Base-by-base conservation (phyloP, 2,797 vertebrate genomes). In the Karalla daura region DNA sequence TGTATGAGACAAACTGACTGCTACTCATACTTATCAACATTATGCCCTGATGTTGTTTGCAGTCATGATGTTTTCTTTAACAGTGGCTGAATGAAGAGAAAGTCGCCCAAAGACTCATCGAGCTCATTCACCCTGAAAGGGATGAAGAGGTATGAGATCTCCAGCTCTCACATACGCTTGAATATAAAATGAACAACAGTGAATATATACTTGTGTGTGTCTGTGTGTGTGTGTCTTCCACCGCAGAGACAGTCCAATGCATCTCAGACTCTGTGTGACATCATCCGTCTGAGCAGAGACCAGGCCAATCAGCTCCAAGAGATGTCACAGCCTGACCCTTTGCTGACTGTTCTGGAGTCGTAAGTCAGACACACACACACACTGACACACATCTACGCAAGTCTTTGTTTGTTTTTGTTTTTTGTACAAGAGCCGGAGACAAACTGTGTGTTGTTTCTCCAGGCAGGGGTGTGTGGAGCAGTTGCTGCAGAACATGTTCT, bases 41-140 rank as follows among this genome's bases (percentile, higher is more conserved):
- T 12, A 7, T 18, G 51, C 20, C 20, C 7, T 45, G 2, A 41
- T 27, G 24, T 61, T 27, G 5, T 65, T 41, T 44, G 15, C 20
- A 33, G 8, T 58, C 37, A 51, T 61, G 10, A 54, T 17, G 9
- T 61, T 45, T 63, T 40, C 51, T 6, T 69, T 40, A 76, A 79
- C 88, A 99, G 98, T 99, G 98, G 98, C 91, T 99, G 32, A 97
- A 97, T 56, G 95, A 97, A 66, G 96, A 98, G 81, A 95, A 92
- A 80, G 81, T 96, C 20, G 96, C 97, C 52, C 96, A 99, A 91
- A 95, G 96, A 72, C 95, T 99, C 0, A 94, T 97, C 84, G 96
- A 95, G 30, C 91, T 99, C 81, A 96, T 99, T 92, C 95, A 95
- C 70, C 94, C 95, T 0, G 94, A 92, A 80, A 95, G 96, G 83